Conservation (phyloP, 2,797 vertebrate species). For the Labroides dimidiatus region DNA sequence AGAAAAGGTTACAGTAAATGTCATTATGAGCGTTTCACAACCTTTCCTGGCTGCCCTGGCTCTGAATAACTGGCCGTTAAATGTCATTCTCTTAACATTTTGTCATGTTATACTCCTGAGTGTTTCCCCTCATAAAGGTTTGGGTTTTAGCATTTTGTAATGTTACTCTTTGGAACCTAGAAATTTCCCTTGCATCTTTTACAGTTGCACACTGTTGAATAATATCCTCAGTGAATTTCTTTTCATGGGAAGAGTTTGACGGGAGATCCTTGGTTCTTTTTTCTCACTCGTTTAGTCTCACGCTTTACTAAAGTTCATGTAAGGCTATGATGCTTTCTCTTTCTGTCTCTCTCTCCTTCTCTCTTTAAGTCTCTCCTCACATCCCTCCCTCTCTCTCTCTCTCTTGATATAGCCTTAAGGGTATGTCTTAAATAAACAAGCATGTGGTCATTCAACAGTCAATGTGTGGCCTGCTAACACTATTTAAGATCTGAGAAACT, state of each 20-base stretch:
- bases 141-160: conserved; percentile 50
- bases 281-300: background rate
- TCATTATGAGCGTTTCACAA: conserved; percentile 69
- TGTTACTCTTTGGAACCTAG: conserved; percentile 16
- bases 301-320: conserved; percentile 10
- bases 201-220: conserved; percentile 51
- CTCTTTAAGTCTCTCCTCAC: background rate
- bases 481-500: conserved; percentile 38
- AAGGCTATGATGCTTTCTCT: conserved; percentile 22
- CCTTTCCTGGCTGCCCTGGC: conserved; percentile 34
- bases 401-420: conserved; percentile 10
- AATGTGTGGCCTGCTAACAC: conserved; percentile 27
- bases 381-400: conserved; percentile 12
- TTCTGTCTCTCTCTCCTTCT: conserved; percentile 10
- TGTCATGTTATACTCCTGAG: conserved; percentile 38
- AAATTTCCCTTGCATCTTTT: conserved; percentile 35
- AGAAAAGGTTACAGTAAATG: conserved; percentile 79
- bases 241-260: conserved; percentile 28
- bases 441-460: conserved; percentile 43
- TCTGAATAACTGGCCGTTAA: conserved; percentile 61
- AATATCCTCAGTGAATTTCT: conserved; percentile 44
- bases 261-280: conserved; percentile 8
- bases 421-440: conserved; percentile 31
- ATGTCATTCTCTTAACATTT: conserved; percentile 76
- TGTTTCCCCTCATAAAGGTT: conserved; percentile 49